These are phyloP conservation scores for Phytoseiulus persimilis DNA, from an alignment of 2,888 invertebrate species.

Conservation along the genomic window DNA sequence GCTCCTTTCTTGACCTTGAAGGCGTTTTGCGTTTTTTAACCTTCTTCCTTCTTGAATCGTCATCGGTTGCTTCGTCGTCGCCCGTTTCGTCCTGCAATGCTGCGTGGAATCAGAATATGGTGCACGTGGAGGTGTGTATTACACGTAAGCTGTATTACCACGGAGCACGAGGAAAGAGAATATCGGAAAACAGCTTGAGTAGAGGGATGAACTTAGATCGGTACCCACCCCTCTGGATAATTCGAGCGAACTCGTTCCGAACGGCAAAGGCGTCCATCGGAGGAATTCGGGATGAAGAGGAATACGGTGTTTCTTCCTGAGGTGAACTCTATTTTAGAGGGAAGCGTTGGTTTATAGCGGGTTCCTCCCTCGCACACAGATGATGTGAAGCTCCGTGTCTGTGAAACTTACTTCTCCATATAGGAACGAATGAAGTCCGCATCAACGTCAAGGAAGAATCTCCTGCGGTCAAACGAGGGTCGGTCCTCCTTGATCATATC, in stretches of 20 bases:
- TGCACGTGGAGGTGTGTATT: no score
- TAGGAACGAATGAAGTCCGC: constrained; percentile 16
- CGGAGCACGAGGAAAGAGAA: no score
- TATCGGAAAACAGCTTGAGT: no score
- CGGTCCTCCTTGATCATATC: constrained; percentile 58
- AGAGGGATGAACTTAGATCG: no score
- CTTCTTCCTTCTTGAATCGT: background rate
- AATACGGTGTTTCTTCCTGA: constrained; percentile 61
- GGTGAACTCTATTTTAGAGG: constrained; percentile 45
- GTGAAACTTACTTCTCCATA: constrained; percentile 38
- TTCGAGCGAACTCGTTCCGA: background rate
- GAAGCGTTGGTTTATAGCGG: background rate
- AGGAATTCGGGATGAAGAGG: constrained; percentile 77
- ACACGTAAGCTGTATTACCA: no score
- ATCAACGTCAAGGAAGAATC: constrained; percentile 37
- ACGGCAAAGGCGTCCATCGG: constrained; percentile 69
- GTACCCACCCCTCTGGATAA: background rate
- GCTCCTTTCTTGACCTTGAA: background rate
- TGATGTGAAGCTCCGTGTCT: no score
- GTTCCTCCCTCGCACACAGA: background rate
- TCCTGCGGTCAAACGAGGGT: constrained; percentile 49
- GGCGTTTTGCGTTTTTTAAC: background rate
- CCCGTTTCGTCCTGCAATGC: background rate
- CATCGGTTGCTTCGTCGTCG: background rate
- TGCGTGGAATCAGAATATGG: no score